phyloP scores from a whole-genome alignment of 2,797 vertebrate species.

The Lutjanus argentimaculatus region DNA sequence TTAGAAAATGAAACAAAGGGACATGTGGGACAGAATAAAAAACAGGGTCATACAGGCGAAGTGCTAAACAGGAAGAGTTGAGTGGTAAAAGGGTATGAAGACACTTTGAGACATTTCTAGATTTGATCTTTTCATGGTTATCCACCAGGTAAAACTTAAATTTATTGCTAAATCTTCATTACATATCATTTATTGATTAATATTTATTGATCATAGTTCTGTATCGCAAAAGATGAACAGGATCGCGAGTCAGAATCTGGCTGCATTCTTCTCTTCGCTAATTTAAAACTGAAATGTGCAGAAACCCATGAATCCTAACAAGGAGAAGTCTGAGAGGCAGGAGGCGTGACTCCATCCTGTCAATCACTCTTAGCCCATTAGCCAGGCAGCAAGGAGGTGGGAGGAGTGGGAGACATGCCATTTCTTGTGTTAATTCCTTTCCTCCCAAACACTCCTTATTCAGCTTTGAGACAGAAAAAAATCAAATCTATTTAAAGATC shows the following conservation, averaged over 20 bases:
- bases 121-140: slow-evolving; percentile 11
- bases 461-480: slow-evolving; percentile 12
- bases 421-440: slow-evolving; percentile 44
- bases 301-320: slow-evolving; percentile 37
- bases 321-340: slow-evolving; percentile 31
- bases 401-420: slow-evolving; percentile 4
- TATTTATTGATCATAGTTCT: background rate
- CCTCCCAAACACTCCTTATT: slow-evolving; percentile 16
- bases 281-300: slow-evolving; percentile 39
- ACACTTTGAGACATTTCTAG: background rate
- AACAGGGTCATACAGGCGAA: background rate
- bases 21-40: slow-evolving; percentile 18
- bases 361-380: slow-evolving; percentile 55
- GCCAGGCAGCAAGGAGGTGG: slow-evolving; percentile 37
- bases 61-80: slow-evolving; percentile 19
- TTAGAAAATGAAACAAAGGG: slow-evolving; percentile 34
- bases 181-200: background rate
- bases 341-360: slow-evolving; percentile 49
- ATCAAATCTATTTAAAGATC: background rate
- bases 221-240: slow-evolving; percentile 15
- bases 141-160: background rate
- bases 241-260: slow-evolving; percentile 1
- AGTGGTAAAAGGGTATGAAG: slow-evolving; percentile 5
- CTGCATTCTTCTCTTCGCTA: background rate
- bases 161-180: slow-evolving; percentile 5